phyloP scores from a whole-genome alignment of 1,140 invertebrate genomes.

The Proctacanthus coquilletti region DNA sequence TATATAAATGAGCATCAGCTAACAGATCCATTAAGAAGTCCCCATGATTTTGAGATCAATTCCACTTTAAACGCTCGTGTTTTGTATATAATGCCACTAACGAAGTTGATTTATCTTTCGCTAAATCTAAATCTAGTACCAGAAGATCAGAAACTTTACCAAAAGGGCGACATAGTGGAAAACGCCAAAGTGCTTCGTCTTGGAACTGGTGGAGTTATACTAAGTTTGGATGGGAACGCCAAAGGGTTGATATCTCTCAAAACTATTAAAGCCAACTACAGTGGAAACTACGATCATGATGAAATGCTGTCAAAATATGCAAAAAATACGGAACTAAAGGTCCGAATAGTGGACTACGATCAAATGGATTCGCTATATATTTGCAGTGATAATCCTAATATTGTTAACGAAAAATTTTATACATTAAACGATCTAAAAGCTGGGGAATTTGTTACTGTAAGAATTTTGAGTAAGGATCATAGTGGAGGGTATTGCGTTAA shows the following conservation, averaged over 20 bases:
- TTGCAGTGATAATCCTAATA: conserved; percentile 37
- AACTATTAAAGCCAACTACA: conserved; percentile 31
- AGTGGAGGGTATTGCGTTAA: conserved; percentile 24
- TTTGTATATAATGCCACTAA: conserved; percentile 47
- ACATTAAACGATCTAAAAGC: conserved; percentile 32
- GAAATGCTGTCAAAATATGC: conserved; percentile 30
- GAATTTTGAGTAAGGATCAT: conserved; percentile 23
- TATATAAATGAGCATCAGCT: conserved; percentile 31
- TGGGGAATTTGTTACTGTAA: conserved; percentile 35
- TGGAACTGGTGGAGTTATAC: conserved; percentile 35
- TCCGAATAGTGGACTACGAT: conserved; percentile 41
- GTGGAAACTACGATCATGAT: conserved; percentile 31
- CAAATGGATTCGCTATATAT: conserved; percentile 39
- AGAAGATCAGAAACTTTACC: conserved; percentile 15
- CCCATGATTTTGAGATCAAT: conserved; percentile 27
- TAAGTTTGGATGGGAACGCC: conserved; percentile 34
- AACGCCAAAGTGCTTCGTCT: conserved; percentile 32
- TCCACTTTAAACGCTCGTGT: conserved; percentile 37
- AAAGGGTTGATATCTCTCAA: conserved; percentile 39
- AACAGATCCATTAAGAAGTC: conserved; percentile 13
- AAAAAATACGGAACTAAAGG: conserved; percentile 34
- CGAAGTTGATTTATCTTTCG: conserved; percentile 47
- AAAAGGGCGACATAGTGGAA: conserved; percentile 35
- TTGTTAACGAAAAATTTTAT: conserved; percentile 36
- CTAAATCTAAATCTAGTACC: conserved; percentile 14